Evolutionary conservation across 1,140 invertebrate species (phyloP), one percentile per base, ranked within the genome.

Genomic region (Macrobrachium nipponense): DNA sequence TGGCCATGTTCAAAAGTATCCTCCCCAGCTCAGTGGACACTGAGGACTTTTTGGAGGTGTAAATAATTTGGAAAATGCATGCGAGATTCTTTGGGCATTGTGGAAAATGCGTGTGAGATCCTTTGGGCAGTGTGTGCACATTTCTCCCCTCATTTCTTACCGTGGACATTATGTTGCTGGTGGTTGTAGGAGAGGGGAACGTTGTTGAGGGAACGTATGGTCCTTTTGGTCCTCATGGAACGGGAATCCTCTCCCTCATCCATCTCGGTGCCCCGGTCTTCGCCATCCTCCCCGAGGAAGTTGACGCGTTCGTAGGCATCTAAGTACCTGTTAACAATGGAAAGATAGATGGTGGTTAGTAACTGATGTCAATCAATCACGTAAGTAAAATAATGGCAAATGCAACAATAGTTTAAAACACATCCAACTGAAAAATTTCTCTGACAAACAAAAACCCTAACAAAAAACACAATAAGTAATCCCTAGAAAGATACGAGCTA

Each of bases 301-400:
- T 97, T 94, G 18, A 96, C 94, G 90, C 97, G 96, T 90, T 97
- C 96, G 91, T 96, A 97, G 89, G 94, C 92, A 90, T 96, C 95
- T 89, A 97, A 92, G 91, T 95, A 95, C 91, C 96, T 97, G 91
- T 61, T 93, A 92, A 88, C 87, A 90, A 89, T 36, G 90, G 87
- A 87, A 4, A 15, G 15, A n/a, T 51, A 77, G 51, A 7, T 10
- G 8, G 12, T 51, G 12, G 12, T 51, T 51, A 51, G 51, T 51
- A 12, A 51, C 51, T 8, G 51, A 51, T 10, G 51, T 12, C 0
- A 51, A 10, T 10, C 51, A 51, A 51, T 6, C 10, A 51, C 51
- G 27, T 36, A 36, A 1, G 27, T 36, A 36, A 1, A 36, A 1
- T 36, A 4, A 36, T 4, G 27, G 27, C 27, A 1, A 36, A 36